phyloP scores from a whole-genome alignment of 2,888 invertebrate genomes.

The Kuschelorhynchus macadamiae region DNA sequence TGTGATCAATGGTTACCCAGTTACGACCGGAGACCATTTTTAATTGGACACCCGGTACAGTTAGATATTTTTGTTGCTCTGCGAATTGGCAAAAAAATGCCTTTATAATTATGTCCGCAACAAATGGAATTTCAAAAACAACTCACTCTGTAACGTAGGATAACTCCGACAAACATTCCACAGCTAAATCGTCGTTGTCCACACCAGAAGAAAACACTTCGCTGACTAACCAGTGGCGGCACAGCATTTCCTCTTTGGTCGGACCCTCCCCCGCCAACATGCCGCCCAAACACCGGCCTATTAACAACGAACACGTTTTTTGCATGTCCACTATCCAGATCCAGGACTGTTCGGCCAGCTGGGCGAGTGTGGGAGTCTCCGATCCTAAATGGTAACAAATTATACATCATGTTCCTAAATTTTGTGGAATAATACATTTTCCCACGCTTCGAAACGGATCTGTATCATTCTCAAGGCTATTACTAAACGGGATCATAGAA shows the following conservation, averaged over 20 bases:
- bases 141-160: conserved; percentile 50
- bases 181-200: conserved; percentile 52
- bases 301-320: conserved; percentile 73
- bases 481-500: too few relatives aligned
- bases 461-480: too few relatives aligned
- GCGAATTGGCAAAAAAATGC: too few relatives aligned
- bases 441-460: too few relatives aligned
- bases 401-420: too few relatives aligned
- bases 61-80: too few relatives aligned
- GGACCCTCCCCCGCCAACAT: conserved; percentile 71
- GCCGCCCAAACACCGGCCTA: conserved; percentile 74
- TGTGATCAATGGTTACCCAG: too few relatives aligned
- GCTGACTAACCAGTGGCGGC: conserved; percentile 69
- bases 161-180: conserved; percentile 52
- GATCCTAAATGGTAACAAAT: conserved; percentile 62
- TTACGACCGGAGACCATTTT: too few relatives aligned
- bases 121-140: too few relatives aligned
- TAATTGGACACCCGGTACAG: too few relatives aligned
- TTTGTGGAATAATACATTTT: too few relatives aligned
- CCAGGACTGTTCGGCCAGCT: conserved; percentile 69
- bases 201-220: conserved; percentile 66
- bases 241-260: conserved; percentile 67
- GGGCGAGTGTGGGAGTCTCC: conserved; percentile 70
- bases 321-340: conserved; percentile 75
- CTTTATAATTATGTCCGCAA: too few relatives aligned